These are phyloP conservation scores for Anthoscopus minutus DNA, from an alignment of 2,113 vertebrate species.

Conservation along the genomic window DNA sequence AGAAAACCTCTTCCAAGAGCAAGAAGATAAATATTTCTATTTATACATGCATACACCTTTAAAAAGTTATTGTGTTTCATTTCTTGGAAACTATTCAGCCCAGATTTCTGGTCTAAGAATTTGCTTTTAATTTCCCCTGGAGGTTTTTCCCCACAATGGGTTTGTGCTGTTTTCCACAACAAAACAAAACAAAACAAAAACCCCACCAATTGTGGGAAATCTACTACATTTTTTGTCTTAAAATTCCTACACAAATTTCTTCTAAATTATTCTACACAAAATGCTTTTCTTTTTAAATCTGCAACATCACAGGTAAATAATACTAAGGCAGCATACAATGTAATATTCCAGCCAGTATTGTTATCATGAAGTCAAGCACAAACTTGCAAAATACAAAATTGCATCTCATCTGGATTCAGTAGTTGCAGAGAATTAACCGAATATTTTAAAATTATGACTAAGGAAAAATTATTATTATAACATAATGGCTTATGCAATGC, in stretches of 20 bases:
- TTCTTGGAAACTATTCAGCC: not conserved
- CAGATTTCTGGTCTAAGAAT: not conserved
- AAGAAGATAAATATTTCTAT: not conserved
- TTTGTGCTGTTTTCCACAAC: too few relatives aligned
- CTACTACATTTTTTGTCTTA: not conserved
- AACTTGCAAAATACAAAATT: not conserved
- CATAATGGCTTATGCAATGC: not conserved
- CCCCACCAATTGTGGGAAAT: not conserved
- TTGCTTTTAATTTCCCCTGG: not conserved
- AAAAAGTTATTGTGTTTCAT: not conserved
- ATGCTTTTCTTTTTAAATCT: not conserved
- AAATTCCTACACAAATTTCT: not conserved
- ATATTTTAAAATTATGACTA: not conserved
- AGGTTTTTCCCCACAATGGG: not conserved
- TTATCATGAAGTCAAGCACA: not conserved
- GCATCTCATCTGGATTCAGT: not conserved
- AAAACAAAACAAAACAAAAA: too few relatives aligned
- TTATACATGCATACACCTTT: not conserved
- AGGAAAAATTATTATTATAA: not conserved
- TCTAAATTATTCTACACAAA: not conserved
- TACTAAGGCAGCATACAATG: not conserved
- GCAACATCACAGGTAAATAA: not conserved
- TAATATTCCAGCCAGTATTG: not conserved
- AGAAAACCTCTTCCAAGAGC: not conserved
- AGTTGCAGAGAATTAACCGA: not conserved